Evolutionary conservation across 2,888 invertebrate genomes (phyloP).

Genomic region (Calliopum simillimum): DNA sequence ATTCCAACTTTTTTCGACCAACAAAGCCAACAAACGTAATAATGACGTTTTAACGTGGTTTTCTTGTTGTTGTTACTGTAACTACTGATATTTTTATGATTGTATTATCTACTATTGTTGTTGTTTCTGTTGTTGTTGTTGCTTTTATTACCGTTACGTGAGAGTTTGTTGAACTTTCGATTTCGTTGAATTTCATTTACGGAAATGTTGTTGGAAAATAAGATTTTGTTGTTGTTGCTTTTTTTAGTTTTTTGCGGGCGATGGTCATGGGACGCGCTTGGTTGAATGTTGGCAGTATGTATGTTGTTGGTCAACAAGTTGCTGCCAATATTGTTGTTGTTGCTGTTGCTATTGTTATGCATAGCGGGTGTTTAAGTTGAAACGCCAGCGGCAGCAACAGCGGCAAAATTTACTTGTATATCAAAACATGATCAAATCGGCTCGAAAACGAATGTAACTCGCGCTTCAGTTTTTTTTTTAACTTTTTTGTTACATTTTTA

Average conservation of each 20-base stretch:
- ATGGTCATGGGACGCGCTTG: conserved; percentile 26
- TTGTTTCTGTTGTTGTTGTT: conserved; percentile 9
- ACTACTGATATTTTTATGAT: neutral
- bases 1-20: neutral
- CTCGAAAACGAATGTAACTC: too few relatives aligned
- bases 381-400: too few relatives aligned
- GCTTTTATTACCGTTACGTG: conserved; percentile 28
- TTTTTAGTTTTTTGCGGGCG: conserved; percentile 6
- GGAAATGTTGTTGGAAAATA: conserved; percentile 17
- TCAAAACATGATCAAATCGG: too few relatives aligned
- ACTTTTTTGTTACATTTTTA: too few relatives aligned
- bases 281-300: conserved; percentile 9
- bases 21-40: neutral
- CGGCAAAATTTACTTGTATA: too few relatives aligned
- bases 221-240: neutral
- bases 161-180: conserved; percentile 66
- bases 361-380: neutral
- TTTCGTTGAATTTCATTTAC: conserved; percentile 54
- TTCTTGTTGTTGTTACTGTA: conserved; percentile 5
- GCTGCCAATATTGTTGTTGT: neutral
- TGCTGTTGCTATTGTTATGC: neutral
- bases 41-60: neutral
- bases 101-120: neutral
- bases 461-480: too few relatives aligned
- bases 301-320: conserved; percentile 15